These are phyloP conservation scores for Drosophila mauritiana DNA, from an alignment of 1,140 invertebrate species.

Conservation along the genomic window DNA sequence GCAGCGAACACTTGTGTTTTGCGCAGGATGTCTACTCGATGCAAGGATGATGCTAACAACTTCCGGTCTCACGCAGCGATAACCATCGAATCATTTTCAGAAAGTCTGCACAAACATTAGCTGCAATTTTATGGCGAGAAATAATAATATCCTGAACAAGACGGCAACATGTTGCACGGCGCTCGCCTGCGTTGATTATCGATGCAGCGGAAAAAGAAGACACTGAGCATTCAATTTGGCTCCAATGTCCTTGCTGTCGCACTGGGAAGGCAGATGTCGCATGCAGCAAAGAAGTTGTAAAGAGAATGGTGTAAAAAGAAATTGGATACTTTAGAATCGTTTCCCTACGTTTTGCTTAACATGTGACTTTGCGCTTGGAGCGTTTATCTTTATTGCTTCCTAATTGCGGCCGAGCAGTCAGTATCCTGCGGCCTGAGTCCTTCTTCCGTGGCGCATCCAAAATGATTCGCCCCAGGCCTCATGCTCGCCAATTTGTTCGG, in stretches of 20 bases:
- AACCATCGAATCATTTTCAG: slow-evolving; percentile 25
- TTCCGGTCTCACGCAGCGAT: slow-evolving; percentile 42
- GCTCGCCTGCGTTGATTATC: slow-evolving; percentile 56
- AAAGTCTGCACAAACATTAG: slow-evolving; percentile 29
- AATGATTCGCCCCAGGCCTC: slow-evolving; percentile 31
- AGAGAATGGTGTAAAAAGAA: background rate
- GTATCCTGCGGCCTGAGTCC: slow-evolving; percentile 3
- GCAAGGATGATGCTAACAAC: slow-evolving; percentile 44
- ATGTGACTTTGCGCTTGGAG: slow-evolving; percentile 48
- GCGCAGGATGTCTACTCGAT: slow-evolving; percentile 25
- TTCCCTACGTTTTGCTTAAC: slow-evolving; percentile 40
- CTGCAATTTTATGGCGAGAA: slow-evolving; percentile 31
- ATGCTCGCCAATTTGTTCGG: slow-evolving; percentile 51
- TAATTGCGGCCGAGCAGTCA: slow-evolving; percentile 52
- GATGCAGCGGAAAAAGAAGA: slow-evolving; percentile 9
- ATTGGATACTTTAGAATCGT: slow-evolving; percentile 17
- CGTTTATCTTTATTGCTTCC: slow-evolving; percentile 72
- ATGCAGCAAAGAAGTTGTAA: slow-evolving; percentile 34
- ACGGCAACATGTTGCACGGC: slow-evolving; percentile 70
- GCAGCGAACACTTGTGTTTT: background rate
- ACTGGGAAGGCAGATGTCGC: slow-evolving; percentile 66
- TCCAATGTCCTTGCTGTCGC: slow-evolving; percentile 48
- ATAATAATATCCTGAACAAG: slow-evolving; percentile 76
- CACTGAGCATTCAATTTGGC: slow-evolving; percentile 69
- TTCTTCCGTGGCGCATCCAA: slow-evolving; percentile 35